Conservation (phyloP, 1,140 invertebrate genomes). For the Panagrolaimus sp. region DNA sequence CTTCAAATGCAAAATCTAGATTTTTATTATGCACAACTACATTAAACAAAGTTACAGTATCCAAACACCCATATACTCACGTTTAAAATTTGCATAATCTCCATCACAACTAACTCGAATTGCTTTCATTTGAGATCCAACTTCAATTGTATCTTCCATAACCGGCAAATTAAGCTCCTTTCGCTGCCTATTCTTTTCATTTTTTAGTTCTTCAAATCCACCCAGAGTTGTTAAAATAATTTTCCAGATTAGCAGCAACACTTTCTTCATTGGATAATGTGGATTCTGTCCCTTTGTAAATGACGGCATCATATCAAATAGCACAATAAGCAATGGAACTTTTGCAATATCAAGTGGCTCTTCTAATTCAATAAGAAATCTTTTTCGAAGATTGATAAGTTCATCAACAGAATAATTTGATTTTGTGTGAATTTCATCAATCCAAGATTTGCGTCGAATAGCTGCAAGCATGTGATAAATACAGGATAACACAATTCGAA, state of each 20-base stretch:
- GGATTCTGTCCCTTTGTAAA: slow-evolving; percentile 48
- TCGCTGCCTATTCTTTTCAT: slow-evolving; percentile 34
- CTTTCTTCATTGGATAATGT: slow-evolving; percentile 57
- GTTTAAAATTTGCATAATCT: no score
- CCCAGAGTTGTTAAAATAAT: slow-evolving; percentile 48
- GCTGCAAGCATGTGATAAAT: slow-evolving; percentile 55
- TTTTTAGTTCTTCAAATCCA: slow-evolving; percentile 21
- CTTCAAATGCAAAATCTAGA: no score
- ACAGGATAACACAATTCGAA: slow-evolving; percentile 45
- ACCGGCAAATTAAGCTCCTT: slow-evolving; percentile 22
- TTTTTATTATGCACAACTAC: no score
- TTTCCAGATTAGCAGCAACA: slow-evolving; percentile 51
- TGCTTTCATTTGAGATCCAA: slow-evolving; percentile 40
- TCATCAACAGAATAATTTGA: slow-evolving; percentile 29
- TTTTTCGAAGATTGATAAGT: slow-evolving; percentile 28
- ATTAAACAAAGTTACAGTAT: no score
- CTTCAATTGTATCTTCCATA: slow-evolving; percentile 52
- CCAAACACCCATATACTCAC: no score
- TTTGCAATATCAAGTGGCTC: slow-evolving; percentile 46
- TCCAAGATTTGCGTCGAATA: slow-evolving; percentile 39
- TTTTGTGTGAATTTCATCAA: not conserved
- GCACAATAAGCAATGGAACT: slow-evolving; percentile 39
- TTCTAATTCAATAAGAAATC: slow-evolving; percentile 49
- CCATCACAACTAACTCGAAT: not conserved
- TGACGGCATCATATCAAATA: slow-evolving; percentile 53